Conservation (phyloP, 2,888 invertebrate genomes). For the Tholera decimalis region DNA sequence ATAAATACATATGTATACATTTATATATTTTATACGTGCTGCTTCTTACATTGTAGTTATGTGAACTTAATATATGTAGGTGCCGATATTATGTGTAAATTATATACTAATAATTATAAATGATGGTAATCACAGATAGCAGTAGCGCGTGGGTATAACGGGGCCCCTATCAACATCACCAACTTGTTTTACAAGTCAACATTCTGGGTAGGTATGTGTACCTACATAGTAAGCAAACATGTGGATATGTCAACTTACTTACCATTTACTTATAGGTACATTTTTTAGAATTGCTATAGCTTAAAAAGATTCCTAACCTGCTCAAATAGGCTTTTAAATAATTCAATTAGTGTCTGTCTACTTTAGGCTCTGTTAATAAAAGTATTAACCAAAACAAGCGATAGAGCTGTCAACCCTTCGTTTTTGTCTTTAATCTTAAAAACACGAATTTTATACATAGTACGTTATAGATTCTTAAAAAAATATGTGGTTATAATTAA, state of each 20-base stretch:
- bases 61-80: background rate
- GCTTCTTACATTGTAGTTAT: background rate
- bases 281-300: constrained; percentile 14
- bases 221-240: constrained; percentile 37
- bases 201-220: constrained; percentile 35
- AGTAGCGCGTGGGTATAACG: constrained; percentile 55
- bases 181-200: constrained; percentile 62
- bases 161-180: constrained; percentile 56
- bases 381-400: background rate
- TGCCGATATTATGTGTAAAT: constrained; percentile 4
- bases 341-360: background rate
- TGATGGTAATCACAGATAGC: constrained; percentile 27
- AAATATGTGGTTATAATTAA: too few species aligned
- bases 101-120: constrained; percentile 27
- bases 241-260: constrained; percentile 27
- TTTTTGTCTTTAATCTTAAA: too few species aligned
- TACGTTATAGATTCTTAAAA: too few species aligned
- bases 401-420: too few species aligned
- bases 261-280: constrained; percentile 1
- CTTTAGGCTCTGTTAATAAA: background rate
- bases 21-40: background rate
- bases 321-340: background rate
- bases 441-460: too few species aligned
- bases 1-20: too few species aligned
- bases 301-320: background rate